Evolutionary conservation across 2,113 vertebrate genomes (phyloP).

Genomic region (Phalacrocorax brasilianus): DNA sequence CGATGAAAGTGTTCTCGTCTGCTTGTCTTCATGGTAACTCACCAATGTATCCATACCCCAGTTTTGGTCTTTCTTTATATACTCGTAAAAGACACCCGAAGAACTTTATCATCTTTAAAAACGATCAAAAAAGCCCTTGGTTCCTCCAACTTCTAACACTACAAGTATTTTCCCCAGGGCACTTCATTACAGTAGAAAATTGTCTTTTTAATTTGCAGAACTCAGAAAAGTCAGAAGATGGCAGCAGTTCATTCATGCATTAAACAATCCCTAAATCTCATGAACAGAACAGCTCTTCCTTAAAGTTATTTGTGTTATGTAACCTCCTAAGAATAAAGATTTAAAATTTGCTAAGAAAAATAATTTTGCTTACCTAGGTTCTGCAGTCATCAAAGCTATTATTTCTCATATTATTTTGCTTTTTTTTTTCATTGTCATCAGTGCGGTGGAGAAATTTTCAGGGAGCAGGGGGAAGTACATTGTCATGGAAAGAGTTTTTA

Average conservation of each 20-base stretch:
- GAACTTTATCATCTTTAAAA: background rate
- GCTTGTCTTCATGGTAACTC: background rate
- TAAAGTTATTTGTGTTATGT: constrained; percentile 30
- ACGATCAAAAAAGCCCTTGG: background rate
- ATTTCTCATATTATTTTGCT: background rate
- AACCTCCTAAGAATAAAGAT: constrained; percentile 28
- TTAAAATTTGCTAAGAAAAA: constrained; percentile 3
- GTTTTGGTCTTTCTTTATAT: background rate
- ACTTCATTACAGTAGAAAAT: constrained; percentile 16
- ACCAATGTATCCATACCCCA: background rate
- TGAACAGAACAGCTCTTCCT: constrained; percentile 30
- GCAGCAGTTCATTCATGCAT: constrained; percentile 71
- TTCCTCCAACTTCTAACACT: background rate
- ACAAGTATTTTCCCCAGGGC: constrained; percentile 24
- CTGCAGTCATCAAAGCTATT: background rate
- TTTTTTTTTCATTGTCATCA: background rate
- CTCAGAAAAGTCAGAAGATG: constrained; percentile 66
- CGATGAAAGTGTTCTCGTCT: background rate
- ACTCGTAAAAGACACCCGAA: background rate
- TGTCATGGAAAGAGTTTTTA: background rate
- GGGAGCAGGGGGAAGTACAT: background rate
- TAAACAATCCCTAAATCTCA: constrained; percentile 44
- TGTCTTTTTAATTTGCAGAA: constrained; percentile 68
- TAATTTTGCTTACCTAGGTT: background rate
- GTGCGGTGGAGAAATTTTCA: background rate